Conservation (phyloP, 2,113 vertebrate species). For the Cygnus buccinator region DNA sequence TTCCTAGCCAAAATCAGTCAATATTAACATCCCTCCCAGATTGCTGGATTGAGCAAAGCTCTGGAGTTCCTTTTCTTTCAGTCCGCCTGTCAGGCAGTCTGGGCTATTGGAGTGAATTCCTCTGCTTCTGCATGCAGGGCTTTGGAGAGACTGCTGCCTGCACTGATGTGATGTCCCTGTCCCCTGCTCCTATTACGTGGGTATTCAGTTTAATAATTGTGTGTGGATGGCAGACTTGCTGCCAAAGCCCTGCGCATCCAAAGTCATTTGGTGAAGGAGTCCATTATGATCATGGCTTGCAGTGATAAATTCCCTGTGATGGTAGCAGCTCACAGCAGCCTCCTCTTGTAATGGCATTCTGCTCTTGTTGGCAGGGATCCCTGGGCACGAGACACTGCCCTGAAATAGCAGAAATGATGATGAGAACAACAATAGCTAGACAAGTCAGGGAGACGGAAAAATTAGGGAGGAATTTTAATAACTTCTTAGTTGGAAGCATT, state of each 20-base stretch:
- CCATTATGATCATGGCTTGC: conserved; percentile 86
- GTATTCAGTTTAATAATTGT: conserved; percentile 68
- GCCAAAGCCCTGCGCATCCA: conserved; percentile 83
- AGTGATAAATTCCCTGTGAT: conserved; percentile 89
- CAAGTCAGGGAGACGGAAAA: background rate
- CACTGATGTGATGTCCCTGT: conserved; percentile 25
- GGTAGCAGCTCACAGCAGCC: conserved; percentile 83
- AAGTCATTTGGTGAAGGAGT: conserved; percentile 89
- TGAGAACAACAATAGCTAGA: conserved; percentile 4
- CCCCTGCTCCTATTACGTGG: conserved; percentile 34
- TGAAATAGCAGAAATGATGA: conserved; percentile 36
- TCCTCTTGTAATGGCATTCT: conserved; percentile 90
- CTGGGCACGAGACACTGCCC: conserved; percentile 21
- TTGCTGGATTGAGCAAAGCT: background rate
- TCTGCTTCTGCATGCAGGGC: background rate
- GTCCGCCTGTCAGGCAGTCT: conserved; percentile 43
- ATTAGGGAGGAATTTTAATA: background rate
- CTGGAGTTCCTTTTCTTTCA: background rate
- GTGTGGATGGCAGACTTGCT: conserved; percentile 61
- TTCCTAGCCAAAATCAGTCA: conserved; percentile 1
- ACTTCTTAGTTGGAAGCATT: background rate
- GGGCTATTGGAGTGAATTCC: conserved; percentile 57
- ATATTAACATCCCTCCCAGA: background rate
- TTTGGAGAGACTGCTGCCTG: conserved; percentile 12
- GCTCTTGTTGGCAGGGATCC: conserved; percentile 88